These are phyloP conservation scores for Apodemia hepburni DNA, from an alignment of 2,888 invertebrate species.

Conservation along the genomic window DNA sequence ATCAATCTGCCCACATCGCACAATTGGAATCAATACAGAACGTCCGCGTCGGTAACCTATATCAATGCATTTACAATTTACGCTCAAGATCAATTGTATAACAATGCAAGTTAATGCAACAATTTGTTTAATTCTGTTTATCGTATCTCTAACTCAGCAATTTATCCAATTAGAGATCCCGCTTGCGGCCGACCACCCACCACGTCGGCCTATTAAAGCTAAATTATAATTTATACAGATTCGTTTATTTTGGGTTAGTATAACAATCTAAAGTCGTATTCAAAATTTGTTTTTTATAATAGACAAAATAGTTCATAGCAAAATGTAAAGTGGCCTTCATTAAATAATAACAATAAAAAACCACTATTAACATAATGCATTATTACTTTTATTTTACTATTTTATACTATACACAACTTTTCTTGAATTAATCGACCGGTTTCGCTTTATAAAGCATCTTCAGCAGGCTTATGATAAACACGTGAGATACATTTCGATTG, in stretches of 20 bases:
- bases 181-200: conserved; percentile 63
- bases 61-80: conserved; percentile 10
- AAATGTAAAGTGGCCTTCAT: too few relatives aligned
- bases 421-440: too few relatives aligned
- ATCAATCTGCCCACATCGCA: not conserved
- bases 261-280: conserved; percentile 26
- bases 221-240: conserved; percentile 75
- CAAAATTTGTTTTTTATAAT: conserved; percentile 18
- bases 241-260: conserved; percentile 44
- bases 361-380: too few relatives aligned
- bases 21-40: conserved; percentile 1
- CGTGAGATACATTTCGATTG: too few relatives aligned
- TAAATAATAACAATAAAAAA: too few relatives aligned
- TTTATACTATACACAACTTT: too few relatives aligned
- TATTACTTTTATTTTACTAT: too few relatives aligned
- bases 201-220: conserved; percentile 66
- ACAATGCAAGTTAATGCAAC: conserved; percentile 52
- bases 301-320: too few relatives aligned
- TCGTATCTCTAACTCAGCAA: conserved; percentile 73
- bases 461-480: too few relatives aligned
- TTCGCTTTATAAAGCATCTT: too few relatives aligned
- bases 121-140: conserved; percentile 74
- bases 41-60: not conserved
- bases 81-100: conserved; percentile 36
- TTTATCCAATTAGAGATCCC: conserved; percentile 73